Evolutionary conservation across 2,888 invertebrate genomes (phyloP), one percentile per base, ranked within the genome.

Genomic region (Melolontha melolontha): DNA sequence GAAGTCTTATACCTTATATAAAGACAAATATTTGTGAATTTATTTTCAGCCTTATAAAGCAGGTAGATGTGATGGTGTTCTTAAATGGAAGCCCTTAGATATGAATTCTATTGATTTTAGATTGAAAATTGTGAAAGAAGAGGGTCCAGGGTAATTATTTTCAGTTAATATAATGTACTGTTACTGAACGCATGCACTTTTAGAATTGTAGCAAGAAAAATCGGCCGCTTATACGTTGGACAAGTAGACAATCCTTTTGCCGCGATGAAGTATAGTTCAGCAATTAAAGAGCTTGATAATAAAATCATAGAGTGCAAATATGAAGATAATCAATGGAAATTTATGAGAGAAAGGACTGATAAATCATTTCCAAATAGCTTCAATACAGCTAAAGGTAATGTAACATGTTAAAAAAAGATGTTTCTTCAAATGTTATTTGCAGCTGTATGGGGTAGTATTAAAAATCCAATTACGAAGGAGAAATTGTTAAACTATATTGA

Each of bases 51-150:
- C 92, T 0, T 99, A 99, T 80, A 85, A 87, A 11, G 85, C 93
- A 6, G 99, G 99, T 0, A 87, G 90, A 5, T 96, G 95, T 77
- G 85, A 87, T 40, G 89, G 91, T 50, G 95, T 98, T 1, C 86
- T 99, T 12, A 99, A 99, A 83, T 99, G 99, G 99, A 99, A 99
- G 80, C 98, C 99, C 0, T 86, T 91, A 2, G 88, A 92, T 68
- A 88, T 96, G 84, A 99, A 99, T 85, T 97, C 98, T 4, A 92
- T 99, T 0, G 99, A 99, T 84, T 99, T 99, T 82, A 90, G 89
- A 77, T 84, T 99, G 68, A 92, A 93, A 83, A 93, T 99, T 64
- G 87, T 88, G 1, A 89, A 85, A 1, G 91, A 92, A 80, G 85
- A 84, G 11, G 92, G 94, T 5, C 79, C 84, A 69, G 96, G 94